These are phyloP conservation scores for Triops cancriformis DNA, from an alignment of 1,140 invertebrate species.

Conservation along the genomic window DNA sequence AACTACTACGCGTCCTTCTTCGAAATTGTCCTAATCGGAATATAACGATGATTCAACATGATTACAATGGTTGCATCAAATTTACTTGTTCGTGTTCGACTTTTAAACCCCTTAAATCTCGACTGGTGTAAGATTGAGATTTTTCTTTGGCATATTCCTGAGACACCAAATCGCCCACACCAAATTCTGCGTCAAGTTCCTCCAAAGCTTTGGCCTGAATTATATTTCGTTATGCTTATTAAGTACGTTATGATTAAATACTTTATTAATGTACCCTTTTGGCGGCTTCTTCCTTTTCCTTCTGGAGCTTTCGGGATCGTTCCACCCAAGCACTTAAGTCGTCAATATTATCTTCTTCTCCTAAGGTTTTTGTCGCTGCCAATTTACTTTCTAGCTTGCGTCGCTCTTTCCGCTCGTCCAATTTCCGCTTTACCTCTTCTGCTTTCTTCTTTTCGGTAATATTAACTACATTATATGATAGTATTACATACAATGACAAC, in stretches of 20 bases:
- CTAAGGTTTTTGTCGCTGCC: constrained; percentile 55
- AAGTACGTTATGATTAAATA: neutral
- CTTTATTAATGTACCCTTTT: constrained; percentile 55
- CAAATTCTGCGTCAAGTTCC: constrained; percentile 92
- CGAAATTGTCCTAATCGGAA: constrained; percentile 51
- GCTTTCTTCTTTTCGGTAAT: constrained; percentile 60
- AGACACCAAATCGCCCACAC: constrained; percentile 70
- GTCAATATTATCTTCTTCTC: constrained; percentile 60
- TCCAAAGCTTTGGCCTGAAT: constrained; percentile 68
- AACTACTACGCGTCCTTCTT: constrained; percentile 75
- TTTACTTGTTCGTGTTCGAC: constrained; percentile 75
- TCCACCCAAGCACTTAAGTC: constrained; percentile 69
- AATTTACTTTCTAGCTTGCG: constrained; percentile 66
- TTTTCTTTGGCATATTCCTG: constrained; percentile 59
- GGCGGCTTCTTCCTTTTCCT: constrained; percentile 76
- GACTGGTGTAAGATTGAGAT: constrained; percentile 53
- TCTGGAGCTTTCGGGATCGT: constrained; percentile 63
- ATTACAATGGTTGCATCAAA: constrained; percentile 21
- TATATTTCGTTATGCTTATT: neutral
- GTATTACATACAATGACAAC: too few species aligned
- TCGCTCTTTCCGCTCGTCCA: constrained; percentile 67
- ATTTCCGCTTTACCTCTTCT: constrained; percentile 74
- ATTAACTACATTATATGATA: constrained; percentile 57
- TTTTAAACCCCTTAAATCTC: constrained; percentile 69
- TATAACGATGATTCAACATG: constrained; percentile 28